Base-by-base conservation (phyloP, 1,140 invertebrate genomes). In the Lepeophtheirus salmonis region DNA sequence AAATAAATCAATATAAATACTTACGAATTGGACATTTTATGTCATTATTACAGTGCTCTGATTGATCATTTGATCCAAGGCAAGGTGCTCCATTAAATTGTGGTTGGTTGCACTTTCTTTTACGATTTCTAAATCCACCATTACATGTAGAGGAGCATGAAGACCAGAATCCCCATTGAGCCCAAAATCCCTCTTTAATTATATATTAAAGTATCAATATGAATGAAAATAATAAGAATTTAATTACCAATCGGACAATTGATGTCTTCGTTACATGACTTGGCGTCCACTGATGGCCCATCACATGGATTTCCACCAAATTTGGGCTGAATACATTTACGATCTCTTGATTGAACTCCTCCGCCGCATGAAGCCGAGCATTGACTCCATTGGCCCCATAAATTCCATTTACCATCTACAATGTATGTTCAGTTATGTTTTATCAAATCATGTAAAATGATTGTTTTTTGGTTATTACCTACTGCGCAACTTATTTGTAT, bases 131-230 rank as follows among this genome's bases (percentile, higher is more conserved):
- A 4, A 80, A 68, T 0, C 85, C 84, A n/a, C 78, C 71, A 0
- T 82, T 83, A 67, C 86, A 83, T 26, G 80, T 76, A 10, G 78
- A 78, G 64, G 83, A 80, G 70, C 86, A 86, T 41, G 79, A 74
- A 22, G 83, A 77, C 86, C 86, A 84, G 57, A 85, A 78, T 6
- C 79, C 76, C 84, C 88, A 90, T 64, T 83, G 83, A n/a, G 83
- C 79, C 81, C 84, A 87, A 65, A 80, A 78, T 14, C 75, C 78
- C 74, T 62, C 26, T 41, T 10, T 10, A 6, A n/a, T 41, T 41
- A 41, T 41, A n/a, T 10, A 41, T 10, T 41, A 41, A 41, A 10
- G 30, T 41, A n/a, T 41, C n/a, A 10, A 41, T 41, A 41, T n/a
- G n/a, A 41, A 41, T 41, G n/a, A 41, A 41, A 41, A 41, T 41